Percentiles rank a stretch among this genome's conserved stretches.
Evolutionary conservation across 2,797 vertebrate genomes (phyloP).

Genomic region (Psittacula derbiana): DNA sequence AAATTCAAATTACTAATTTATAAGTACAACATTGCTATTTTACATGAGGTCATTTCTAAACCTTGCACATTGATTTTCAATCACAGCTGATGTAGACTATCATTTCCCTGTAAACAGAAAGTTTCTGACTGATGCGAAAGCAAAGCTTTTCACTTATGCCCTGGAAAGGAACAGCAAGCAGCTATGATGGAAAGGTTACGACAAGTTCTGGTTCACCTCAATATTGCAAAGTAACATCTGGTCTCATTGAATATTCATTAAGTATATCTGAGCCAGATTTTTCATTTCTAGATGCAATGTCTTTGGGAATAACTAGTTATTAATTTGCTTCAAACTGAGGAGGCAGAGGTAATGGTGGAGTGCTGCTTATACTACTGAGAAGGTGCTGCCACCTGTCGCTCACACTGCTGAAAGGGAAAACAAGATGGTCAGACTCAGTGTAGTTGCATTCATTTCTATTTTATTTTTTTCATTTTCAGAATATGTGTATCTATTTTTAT

Average conservation of each 20-base stretch:
- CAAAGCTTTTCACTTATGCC: neutral
- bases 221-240: slow-evolving; percentile 40
- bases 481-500: neutral
- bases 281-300: slow-evolving; percentile 29
- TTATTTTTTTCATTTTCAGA: neutral
- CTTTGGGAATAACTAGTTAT: slow-evolving; percentile 15
- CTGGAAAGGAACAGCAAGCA: neutral
- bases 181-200: neutral
- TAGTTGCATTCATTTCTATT: neutral
- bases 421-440: neutral
- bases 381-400: slow-evolving; percentile 58
- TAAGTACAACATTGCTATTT: neutral
- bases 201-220: slow-evolving; percentile 4
- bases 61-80: neutral
- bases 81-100: neutral
- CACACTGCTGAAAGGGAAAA: neutral
- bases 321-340: slow-evolving; percentile 56
- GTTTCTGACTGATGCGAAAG: neutral
- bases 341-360: neutral
- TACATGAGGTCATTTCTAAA: neutral
- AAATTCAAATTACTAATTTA: neutral
- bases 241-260: slow-evolving; percentile 35
- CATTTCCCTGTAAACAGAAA: neutral
- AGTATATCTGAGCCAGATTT: slow-evolving; percentile 7
- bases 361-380: neutral